Evolutionary conservation across 2,113 vertebrate genomes (phyloP), one percentile per base, ranked within the genome.

Genomic region (Alaudala cheleensis): DNA sequence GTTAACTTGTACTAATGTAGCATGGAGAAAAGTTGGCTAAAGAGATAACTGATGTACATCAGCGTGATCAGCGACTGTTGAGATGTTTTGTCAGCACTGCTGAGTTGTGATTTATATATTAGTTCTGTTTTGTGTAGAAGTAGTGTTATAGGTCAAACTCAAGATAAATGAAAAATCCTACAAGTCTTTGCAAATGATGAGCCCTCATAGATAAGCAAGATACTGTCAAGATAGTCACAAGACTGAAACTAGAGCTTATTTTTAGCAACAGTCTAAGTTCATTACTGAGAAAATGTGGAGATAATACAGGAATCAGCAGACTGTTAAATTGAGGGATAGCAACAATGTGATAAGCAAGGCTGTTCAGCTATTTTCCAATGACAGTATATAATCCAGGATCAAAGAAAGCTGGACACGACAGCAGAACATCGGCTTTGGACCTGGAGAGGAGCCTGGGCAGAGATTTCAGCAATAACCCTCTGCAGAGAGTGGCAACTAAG

Each of bases 11-110:
- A 33, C 12, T 86, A 64, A 57, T 37, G 14, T 22, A 45, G 18
- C 1, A 0, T 9, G 31, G 50, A 65, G 50, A 65, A 28, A 72
- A 69, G 11, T 3, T 80, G 50, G 12, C 31, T 77, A 28, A 72
- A 61, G 79, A 65, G 25, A 23, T 40, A 54, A 23, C 9, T 57
- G 50, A 20, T 60, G n/a, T 28, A 9, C 19, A 24, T 39, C 47
- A 40, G 7, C 4, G 9, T 44, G 14, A 78, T 28, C 26, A 49
- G 5, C 57, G 65, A 39, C 34, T 50, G 18, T 39, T 0, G 0
- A 86, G 51, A 29, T 56, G 26, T 3, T 82, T 79, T 82, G 34
- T 65, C 29, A 88, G 25, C 31, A 23, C 9, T 83, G 29, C 5
- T 60, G 33, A 5, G 2, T 51, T 69, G 40, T 82, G 17, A 45